Percentiles rank a stretch among this genome's conserved stretches.
Evolutionary conservation across 2,797 vertebrate genomes (phyloP).

Genomic region (Pitangus sulphuratus): DNA sequence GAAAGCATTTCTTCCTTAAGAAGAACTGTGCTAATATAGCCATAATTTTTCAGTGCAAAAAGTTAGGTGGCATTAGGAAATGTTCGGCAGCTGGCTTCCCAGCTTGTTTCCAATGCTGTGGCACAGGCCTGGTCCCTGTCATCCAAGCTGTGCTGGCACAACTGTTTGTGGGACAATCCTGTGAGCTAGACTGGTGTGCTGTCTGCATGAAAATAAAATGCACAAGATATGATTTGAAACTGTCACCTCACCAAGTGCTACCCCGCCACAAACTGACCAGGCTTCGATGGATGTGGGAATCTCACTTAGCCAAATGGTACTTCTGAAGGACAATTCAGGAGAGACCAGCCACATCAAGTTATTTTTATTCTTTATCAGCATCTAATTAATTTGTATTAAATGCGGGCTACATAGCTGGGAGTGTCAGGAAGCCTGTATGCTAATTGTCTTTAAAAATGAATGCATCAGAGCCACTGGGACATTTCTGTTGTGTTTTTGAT

Average conservation of each 20-base stretch:
- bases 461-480: conserved; percentile 23
- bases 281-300: not conserved
- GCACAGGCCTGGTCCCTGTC: not conserved
- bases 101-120: not conserved
- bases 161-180: not conserved
- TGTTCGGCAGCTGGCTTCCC: not conserved
- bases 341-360: not conserved
- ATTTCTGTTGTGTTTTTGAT: conserved; percentile 26
- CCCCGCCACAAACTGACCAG: not conserved
- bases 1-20: not conserved
- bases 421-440: not conserved
- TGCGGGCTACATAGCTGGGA: not conserved
- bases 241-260: not conserved
- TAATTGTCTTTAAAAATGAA: conserved; percentile 48
- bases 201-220: not conserved
- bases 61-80: not conserved
- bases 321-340: not conserved
- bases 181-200: not conserved
- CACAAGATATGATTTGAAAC: not conserved
- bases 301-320: not conserved
- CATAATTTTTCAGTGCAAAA: not conserved
- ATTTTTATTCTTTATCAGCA: not conserved
- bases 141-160: not conserved
- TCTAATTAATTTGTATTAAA: conserved; percentile 5
- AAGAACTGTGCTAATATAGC: not conserved